Base-by-base conservation (phyloP, 53 echinoderm and acorn worm species). In the Crossaster papposus region DNA sequence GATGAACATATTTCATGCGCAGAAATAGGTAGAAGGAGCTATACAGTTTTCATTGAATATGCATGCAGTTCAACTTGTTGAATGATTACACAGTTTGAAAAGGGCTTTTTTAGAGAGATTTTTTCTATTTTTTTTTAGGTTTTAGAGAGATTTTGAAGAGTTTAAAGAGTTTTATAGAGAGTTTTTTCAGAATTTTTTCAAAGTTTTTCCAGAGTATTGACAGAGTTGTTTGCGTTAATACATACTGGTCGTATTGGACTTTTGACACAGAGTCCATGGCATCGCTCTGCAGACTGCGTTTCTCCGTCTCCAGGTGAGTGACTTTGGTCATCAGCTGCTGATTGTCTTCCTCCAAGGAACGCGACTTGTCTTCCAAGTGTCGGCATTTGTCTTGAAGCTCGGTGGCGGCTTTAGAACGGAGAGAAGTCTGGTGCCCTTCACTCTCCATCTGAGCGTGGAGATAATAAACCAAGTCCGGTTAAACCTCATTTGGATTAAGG, bases 201-300 rank as follows among this genome's bases (percentile, higher is more conserved):
- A n/a, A n/a, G n/a, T n/a, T n/a, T n/a, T n/a, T n/a, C n/a, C n/a
- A n/a, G n/a, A n/a, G n/a, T n/a, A n/a, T n/a, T n/a, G n/a, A n/a
- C n/a, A n/a, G n/a, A n/a, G n/a, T n/a, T n/a, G n/a, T n/a, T 29
- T 85, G 28, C 9, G 38, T n/a, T 36, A 14, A 17, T 50, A 91
- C 95, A 94, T 83, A 99, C 99, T 94, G 94, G 72, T 99, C 96
- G 90, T 89, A 96, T 71, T 96, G 86, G 13, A 93, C 86, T 72
- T 90, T 96, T 51, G 91, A 78, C 68, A 83, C 64, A 70, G 83
- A 88, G 81, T 44, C 85, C 82, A 36, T 85, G 91, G 78, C 78
- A 79, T 79, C 22, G 90, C 62, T 58, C 6, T 87, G 34, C 30
- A 87, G 58, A 38, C 92, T 91, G 14, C 84, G 83, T 20, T 94